phyloP scores from a whole-genome alignment of 2,113 vertebrate genomes.

The Odobenus rosmarus region DNA sequence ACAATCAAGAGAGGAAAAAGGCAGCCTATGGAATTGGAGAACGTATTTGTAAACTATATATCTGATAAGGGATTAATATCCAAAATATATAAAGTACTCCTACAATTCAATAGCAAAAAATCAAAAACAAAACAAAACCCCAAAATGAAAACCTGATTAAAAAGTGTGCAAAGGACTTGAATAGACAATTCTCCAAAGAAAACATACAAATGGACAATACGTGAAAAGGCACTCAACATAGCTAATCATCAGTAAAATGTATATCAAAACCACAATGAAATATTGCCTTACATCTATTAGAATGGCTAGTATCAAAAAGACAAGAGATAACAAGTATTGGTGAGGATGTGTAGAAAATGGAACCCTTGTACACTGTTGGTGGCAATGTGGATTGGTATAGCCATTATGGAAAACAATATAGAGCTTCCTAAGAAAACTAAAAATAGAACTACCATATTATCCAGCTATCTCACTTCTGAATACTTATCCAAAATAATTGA shows the following conservation, averaged over 20 bases:
- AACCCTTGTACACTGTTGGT: not conserved
- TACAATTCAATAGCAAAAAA: not conserved
- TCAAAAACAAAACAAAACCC: not conserved
- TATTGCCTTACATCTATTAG: not conserved
- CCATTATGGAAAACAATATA: not conserved
- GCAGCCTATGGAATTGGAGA: not conserved
- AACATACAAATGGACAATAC: not conserved
- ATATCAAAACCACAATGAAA: not conserved
- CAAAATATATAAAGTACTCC: not conserved
- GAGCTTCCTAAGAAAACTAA: not conserved
- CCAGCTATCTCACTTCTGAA: not conserved
- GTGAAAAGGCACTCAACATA: not conserved
- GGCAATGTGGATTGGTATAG: not conserved
- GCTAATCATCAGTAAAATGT: not conserved
- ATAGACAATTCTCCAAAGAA: not conserved
- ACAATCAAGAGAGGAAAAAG: not conserved
- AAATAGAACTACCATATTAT: not conserved
- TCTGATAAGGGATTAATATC: not conserved
- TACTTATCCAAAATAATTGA: not conserved
- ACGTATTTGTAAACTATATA: not conserved
- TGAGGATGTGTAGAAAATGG: not conserved
- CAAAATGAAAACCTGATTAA: not conserved
- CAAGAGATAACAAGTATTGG: not conserved
- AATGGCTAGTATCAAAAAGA: not conserved
- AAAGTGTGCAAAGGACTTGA: not conserved